Conservation (phyloP, 2,888 invertebrate genomes). For the Spisula solida region DNA sequence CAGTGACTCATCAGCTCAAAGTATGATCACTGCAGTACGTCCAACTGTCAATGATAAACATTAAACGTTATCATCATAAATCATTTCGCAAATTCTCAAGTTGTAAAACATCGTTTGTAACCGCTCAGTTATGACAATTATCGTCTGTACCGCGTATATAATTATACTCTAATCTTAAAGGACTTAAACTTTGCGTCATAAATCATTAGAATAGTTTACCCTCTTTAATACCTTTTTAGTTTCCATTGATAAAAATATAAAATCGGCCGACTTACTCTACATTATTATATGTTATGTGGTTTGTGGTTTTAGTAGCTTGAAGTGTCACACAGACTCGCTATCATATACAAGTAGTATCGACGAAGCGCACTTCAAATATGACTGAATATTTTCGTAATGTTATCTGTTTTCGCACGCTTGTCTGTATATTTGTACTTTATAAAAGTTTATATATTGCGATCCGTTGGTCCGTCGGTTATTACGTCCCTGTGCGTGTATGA, state of each 20-base stretch:
- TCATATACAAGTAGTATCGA: neutral
- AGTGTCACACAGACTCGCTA: neutral
- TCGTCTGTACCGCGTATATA: neutral
- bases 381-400: constrained; percentile 35
- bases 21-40: too few relatives aligned
- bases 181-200: neutral
- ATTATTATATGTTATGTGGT: constrained; percentile 32
- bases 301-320: constrained; percentile 10
- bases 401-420: constrained; percentile 43
- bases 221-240: constrained; percentile 4
- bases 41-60: too few relatives aligned
- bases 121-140: neutral
- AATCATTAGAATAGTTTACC: neutral
- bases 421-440: neutral
- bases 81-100: constrained; percentile 15
- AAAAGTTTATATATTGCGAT: constrained; percentile 28
- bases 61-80: neutral
- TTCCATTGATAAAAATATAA: constrained; percentile 39
- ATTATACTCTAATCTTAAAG: neutral
- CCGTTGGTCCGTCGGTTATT: constrained; percentile 35
- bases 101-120: neutral
- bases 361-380: constrained; percentile 22
- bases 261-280: constrained; percentile 42
- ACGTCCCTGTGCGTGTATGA: neutral
- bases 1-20: too few relatives aligned